Evolutionary conservation across 2,797 vertebrate genomes (phyloP).

Genomic region (Craterocephalus amniculus): DNA sequence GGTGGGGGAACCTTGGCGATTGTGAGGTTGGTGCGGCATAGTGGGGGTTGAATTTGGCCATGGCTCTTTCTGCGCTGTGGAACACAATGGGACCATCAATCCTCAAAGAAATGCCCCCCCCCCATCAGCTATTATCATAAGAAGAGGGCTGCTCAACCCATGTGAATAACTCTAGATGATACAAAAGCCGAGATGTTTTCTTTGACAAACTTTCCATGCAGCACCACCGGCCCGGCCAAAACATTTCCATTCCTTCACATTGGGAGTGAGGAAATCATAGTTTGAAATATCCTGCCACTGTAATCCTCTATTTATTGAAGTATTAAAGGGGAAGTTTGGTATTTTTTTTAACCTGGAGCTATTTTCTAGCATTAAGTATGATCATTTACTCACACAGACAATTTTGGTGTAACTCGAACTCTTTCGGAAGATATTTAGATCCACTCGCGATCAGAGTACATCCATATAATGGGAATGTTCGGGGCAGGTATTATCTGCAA

Average conservation of each 20-base stretch:
- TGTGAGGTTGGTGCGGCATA: slow-evolving; percentile 36
- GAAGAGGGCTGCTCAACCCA: slow-evolving; percentile 73
- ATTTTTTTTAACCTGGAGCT: no score
- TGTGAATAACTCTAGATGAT: slow-evolving; percentile 78
- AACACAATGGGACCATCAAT: slow-evolving; percentile 78
- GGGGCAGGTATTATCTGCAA: no score
- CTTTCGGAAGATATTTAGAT: no score
- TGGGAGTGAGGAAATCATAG: slow-evolving; percentile 19
- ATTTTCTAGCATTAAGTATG: no score
- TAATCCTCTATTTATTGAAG: slow-evolving; percentile 29
- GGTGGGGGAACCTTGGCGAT: slow-evolving; percentile 44
- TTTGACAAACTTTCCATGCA: slow-evolving; percentile 73
- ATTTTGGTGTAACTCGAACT: no score
- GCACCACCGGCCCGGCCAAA: slow-evolving; percentile 58
- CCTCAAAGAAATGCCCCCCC: slow-evolving; percentile 74
- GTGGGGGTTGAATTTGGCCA: slow-evolving; percentile 71
- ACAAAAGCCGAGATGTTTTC: slow-evolving; percentile 76
- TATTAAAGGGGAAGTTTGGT: no score
- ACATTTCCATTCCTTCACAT: slow-evolving; percentile 77
- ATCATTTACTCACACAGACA: no score
- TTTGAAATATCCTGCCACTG: slow-evolving; percentile 44
- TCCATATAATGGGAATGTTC: no score
- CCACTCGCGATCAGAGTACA: no score
- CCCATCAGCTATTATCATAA: slow-evolving; percentile 80
- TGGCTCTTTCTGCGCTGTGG: slow-evolving; percentile 67